A percentile compares a stretch with the other conserved stretches of the same genome.
phyloP scores from a whole-genome alignment of 2,113 vertebrate species.

The Hiodon tergisus region DNA sequence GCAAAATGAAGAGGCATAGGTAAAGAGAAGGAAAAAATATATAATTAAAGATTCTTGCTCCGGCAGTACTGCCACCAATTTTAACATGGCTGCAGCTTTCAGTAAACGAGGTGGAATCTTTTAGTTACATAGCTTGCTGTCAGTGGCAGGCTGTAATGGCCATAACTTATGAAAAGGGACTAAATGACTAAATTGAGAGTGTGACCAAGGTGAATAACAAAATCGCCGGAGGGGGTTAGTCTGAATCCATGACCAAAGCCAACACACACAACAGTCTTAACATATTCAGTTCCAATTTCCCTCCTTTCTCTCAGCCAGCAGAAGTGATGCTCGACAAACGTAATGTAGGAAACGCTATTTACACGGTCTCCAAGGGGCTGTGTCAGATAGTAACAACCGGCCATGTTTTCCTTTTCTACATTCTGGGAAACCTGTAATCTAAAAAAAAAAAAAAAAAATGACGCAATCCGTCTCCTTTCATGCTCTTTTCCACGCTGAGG shows the following conservation, averaged over 20 bases:
- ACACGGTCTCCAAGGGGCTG: conserved; percentile 11
- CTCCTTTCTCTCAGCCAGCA: background rate
- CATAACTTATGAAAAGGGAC: background rate
- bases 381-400: conserved; percentile 6
- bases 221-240: background rate
- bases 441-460: background rate
- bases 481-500: background rate
- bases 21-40: background rate
- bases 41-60: background rate
- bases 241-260: background rate
- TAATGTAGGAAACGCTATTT: conserved; percentile 1
- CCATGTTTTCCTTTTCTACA: background rate
- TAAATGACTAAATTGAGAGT: background rate
- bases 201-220: background rate
- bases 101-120: background rate
- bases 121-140: background rate
- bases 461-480: background rate
- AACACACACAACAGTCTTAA: background rate
- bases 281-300: background rate
- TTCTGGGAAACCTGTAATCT: conserved; percentile 10
- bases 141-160: background rate
- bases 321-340: background rate
- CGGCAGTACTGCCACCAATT: background rate
- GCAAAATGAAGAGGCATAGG: background rate
- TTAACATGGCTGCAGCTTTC: background rate